Base-by-base conservation (phyloP, 1,140 invertebrate genomes). In the Caenorhabditis tropicalis region DNA sequence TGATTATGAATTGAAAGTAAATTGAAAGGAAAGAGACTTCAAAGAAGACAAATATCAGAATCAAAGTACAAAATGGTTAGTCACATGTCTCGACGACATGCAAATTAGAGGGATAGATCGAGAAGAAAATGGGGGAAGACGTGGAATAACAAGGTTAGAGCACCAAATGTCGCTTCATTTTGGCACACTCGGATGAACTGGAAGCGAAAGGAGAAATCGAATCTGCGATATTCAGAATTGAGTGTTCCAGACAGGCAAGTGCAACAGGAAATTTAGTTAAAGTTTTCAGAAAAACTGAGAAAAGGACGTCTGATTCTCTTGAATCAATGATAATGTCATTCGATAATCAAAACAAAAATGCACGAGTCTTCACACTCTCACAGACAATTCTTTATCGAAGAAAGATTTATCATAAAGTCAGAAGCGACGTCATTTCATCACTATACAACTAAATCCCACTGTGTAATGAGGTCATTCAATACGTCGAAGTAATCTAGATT, bases 151-250 rank as follows among this genome's bases (percentile, higher is more conserved):
- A 43, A 74, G 65, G 65, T 56, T 51, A 21, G 79, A 12, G 27
- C 48, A 31, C 51, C 79, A 56, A 81, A 31, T 81, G 79, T 51
- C 79, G 51, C 79, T 81, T 29, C 21, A 56, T 81, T 51, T 81
- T 48, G 39, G 33, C 46, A 19, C 24, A 15, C 33, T 3, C 6
- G 9, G 33, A 24, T 79, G n/a, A 48, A 79, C 29, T 7, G 7
- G 9, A 48, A 29, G 31, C 0, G 19, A 16, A 46, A 48, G 74
- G 48, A 24, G 29, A 48, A 48, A 51, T 27, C 31, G 70, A 39
- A 79, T 43, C 4, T n/a, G 19, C 49, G 16, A 2, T 12, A 21
- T n/a, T 16, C n/a, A 51, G n/a, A n/a, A n/a, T n/a, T n/a, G n/a
- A n/a, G n/a, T n/a, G n/a, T n/a, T n/a, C n/a, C n/a, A n/a, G n/a